These are phyloP conservation scores for Pocota personata DNA, from an alignment of 2,888 invertebrate genomes.

Conservation along the genomic window DNA sequence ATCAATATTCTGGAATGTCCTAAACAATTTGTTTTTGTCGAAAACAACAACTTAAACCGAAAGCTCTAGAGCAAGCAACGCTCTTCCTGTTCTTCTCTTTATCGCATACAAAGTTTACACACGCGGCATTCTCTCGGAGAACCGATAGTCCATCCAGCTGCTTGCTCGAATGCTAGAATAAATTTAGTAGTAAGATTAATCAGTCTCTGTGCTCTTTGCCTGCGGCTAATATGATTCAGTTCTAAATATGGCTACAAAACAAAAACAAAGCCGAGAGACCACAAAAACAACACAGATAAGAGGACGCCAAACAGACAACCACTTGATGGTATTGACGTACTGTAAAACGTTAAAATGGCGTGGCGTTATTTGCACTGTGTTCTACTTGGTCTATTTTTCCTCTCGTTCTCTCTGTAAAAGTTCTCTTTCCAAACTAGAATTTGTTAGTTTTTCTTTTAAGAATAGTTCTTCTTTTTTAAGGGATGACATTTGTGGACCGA, in stretches of 20 bases:
- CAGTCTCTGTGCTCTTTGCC: conserved; percentile 6
- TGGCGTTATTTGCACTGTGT: conserved; percentile 56
- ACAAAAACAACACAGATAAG: conserved; percentile 27
- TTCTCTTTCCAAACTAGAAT: conserved; percentile 63
- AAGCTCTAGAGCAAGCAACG: neutral
- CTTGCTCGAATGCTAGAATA: neutral
- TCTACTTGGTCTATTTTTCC: conserved; percentile 68
- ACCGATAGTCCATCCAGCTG: neutral
- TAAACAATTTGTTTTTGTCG: neutral
- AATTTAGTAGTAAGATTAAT: neutral
- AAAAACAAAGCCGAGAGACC: conserved; percentile 17
- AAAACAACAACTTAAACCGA: neutral
- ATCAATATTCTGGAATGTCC: conserved; percentile 14
- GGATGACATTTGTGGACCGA: conserved; percentile 28
- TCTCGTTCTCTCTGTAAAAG: conserved; percentile 41
- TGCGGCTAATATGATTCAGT: conserved; percentile 38
- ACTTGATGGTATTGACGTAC: conserved; percentile 32
- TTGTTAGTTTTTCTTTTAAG: neutral
- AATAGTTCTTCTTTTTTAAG: neutral
- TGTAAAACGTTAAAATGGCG: conserved; percentile 41
- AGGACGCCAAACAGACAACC: conserved; percentile 32
- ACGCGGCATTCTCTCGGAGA: neutral
- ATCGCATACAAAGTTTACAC: neutral
- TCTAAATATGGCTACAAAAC: conserved; percentile 41
- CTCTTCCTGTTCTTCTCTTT: neutral